A percentile compares a stretch with the other conserved stretches of the same genome.
phyloP scores from a whole-genome alignment of 1,140 invertebrate species.

The Cyphomyrmex costatus region DNA sequence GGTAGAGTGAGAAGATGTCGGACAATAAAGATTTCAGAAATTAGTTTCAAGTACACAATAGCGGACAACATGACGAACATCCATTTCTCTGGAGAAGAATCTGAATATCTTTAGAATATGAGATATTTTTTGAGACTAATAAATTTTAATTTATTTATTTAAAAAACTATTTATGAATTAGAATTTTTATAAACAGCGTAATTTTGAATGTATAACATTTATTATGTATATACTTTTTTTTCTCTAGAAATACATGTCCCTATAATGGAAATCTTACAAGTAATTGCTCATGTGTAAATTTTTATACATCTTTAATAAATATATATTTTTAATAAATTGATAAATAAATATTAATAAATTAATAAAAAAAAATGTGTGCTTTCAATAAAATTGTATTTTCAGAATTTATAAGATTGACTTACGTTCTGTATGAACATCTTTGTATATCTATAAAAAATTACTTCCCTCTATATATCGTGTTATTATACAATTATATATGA shows the following conservation, averaged over 20 bases:
- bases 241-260: not conserved
- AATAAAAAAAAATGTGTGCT: too few relatives aligned
- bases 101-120: not conserved
- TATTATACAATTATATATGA: too few relatives aligned
- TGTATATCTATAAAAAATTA: not conserved
- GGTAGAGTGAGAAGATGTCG: not conserved
- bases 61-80: not conserved
- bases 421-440: not conserved
- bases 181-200: not conserved
- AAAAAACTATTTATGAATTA: not conserved
- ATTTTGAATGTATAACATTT: not conserved
- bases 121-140: not conserved
- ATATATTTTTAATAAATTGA: conserved; percentile 7
- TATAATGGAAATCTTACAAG: not conserved
- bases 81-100: not conserved
- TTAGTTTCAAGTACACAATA: conserved; percentile 41
- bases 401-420: not conserved
- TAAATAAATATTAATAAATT: too few relatives aligned
- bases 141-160: not conserved
- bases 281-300: not conserved
- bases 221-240: not conserved
- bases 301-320: not conserved
- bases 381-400: not conserved
- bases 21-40: conserved; percentile 60
- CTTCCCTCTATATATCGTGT: not conserved